Percentiles rank a stretch among this genome's conserved stretches.
Conservation (phyloP, 2,888 invertebrate genomes). For the Dasypolia templi region DNA sequence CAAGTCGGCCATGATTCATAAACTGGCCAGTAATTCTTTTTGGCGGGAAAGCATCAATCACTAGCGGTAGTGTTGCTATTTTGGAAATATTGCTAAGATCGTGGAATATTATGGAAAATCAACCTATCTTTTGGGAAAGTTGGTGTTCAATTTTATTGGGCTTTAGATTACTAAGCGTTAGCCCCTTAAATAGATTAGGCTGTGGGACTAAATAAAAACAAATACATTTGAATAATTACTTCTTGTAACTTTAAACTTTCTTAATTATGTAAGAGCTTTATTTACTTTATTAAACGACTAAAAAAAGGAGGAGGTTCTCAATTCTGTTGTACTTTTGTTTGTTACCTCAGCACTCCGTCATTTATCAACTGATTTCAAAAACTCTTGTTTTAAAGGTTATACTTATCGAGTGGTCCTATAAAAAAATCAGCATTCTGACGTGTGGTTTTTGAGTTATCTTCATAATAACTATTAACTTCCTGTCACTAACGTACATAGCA, state of each 20-base stretch:
- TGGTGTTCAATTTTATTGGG: neutral
- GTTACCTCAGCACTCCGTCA: too few relatives aligned
- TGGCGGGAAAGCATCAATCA: slow-evolving; percentile 75
- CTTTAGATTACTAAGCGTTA: too few relatives aligned
- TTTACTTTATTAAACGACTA: too few relatives aligned
- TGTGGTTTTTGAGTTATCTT: too few relatives aligned
- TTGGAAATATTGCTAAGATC: slow-evolving; percentile 19
- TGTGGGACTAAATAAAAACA: neutral
- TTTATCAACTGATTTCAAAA: too few relatives aligned
- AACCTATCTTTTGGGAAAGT: neutral
- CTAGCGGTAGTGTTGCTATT: slow-evolving; percentile 53
- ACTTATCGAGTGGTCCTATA: too few relatives aligned
- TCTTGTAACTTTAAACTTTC: slow-evolving; percentile 1
- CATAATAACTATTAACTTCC: too few relatives aligned
- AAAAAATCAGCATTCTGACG: too few relatives aligned
- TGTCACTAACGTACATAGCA: too few relatives aligned
- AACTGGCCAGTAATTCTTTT: slow-evolving; percentile 73
- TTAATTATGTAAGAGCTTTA: neutral
- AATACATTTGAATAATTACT: slow-evolving; percentile 4
- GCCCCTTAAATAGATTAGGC: neutral
- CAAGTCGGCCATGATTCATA: slow-evolving; percentile 73
- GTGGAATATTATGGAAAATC: neutral
- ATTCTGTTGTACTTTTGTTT: too few relatives aligned
- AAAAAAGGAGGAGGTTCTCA: too few relatives aligned
- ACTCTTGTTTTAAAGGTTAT: too few relatives aligned